Conservation (phyloP, 2,113 vertebrate species). For the Erinaceus europaeus region DNA sequence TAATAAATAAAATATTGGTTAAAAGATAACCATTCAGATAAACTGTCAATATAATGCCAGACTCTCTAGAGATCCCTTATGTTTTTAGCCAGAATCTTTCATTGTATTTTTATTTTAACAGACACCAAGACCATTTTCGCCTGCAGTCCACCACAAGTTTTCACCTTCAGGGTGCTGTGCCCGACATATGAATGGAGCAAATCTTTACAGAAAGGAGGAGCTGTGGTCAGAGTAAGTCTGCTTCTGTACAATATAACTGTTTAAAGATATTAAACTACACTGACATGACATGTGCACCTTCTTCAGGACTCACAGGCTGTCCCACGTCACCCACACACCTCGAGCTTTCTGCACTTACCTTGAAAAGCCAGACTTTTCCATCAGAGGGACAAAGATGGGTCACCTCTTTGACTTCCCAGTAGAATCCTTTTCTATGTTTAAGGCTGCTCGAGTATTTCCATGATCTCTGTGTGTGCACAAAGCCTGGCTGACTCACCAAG, state of each 20-base stretch:
- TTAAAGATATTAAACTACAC: neutral
- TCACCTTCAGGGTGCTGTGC: no score
- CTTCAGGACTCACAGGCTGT: neutral
- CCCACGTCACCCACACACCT: neutral
- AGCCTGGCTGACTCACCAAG: neutral
- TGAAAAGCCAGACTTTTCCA: neutral
- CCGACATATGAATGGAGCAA: neutral
- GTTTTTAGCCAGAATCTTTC: neutral
- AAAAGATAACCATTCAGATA: neutral
- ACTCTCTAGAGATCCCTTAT: neutral
- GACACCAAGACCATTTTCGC: neutral
- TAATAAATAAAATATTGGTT: neutral
- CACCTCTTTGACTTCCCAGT: neutral
- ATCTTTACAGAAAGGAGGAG: neutral
- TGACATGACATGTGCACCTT: rapidly evolving
- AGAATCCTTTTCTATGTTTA: neutral
- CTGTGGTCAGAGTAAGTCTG: neutral
- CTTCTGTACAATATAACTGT: neutral
- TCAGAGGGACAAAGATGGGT: neutral
- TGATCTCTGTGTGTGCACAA: rapidly evolving
- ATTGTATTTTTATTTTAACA: neutral
- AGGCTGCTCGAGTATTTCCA: neutral
- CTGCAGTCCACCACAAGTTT: no score
- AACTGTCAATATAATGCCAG: neutral
- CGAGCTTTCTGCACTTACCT: slow-evolving; percentile 40